Evolutionary conservation across 2,797 vertebrate species (phyloP), one percentile per base, ranked within the genome.

Genomic region (Tenualosa ilisha): DNA sequence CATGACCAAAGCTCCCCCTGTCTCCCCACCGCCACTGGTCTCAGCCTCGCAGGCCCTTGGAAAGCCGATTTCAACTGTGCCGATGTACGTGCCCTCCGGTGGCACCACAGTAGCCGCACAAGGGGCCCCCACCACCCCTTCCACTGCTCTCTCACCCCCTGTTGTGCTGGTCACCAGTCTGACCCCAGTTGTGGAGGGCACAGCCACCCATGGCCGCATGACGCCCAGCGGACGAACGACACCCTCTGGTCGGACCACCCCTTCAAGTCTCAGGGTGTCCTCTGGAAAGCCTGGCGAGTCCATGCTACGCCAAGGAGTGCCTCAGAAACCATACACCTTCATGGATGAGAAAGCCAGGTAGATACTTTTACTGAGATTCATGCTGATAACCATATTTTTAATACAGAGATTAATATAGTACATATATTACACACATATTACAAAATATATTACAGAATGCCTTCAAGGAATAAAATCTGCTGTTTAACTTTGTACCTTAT

Each of bases 331-430:
- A 0, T 99, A 99, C 86, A 99, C 98, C 6, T 99, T 99, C 90
- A 95, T 99, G 96, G 98, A 99, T 0, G 98, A 99, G 93, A 99
- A 98, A 91, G 97, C 97, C 81, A 98, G 98, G 98, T 97, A 94
- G 94, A 90, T 46, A 46, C 6, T 43, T 3, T 20, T 43, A 40
- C 37, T 40, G 15, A 7, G 46, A 43, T 20, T 40, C 17, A 79
- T 79, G 20, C 37, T 68, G 24, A 46, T 46, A 46, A 26, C 9
- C 31, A 24, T 68, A 13, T 46, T 46, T 46, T 46, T 26, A 68
- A 24, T 68, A 26, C 2, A 68, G 9, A 46, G 43, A 46, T 6
- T 46, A 46, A 46, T 46, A 6, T 6, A 3, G 43, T 46, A n/a
- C n/a, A n/a, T 46, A 46, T 46, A 46, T 46, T 46, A n/a, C n/a